Conservation (phyloP, 2,888 invertebrate species). For the Cephus nigrinus region DNA sequence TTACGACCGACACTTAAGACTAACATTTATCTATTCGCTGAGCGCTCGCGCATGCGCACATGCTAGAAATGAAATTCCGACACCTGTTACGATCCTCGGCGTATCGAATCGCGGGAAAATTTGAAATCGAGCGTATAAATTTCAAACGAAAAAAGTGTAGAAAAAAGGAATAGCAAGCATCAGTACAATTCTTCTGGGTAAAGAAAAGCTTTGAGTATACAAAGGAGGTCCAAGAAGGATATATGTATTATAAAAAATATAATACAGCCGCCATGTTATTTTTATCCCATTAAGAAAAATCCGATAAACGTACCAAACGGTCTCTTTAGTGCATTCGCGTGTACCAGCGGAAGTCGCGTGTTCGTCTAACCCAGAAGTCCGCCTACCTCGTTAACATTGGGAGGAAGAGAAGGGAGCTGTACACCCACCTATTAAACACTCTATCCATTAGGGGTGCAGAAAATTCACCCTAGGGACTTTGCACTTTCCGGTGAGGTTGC, state of each 20-base stretch:
- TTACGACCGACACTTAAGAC: neutral
- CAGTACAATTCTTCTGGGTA: too few relatives aligned
- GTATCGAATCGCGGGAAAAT: too few relatives aligned
- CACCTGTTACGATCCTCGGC: neutral
- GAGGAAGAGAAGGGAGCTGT: neutral
- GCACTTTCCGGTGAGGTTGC: neutral
- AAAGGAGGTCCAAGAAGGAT: neutral
- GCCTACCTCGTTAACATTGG: slow-evolving; percentile 38
- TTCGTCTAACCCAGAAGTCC: slow-evolving; percentile 25
- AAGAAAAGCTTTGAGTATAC: too few relatives aligned
- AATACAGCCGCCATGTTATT: neutral
- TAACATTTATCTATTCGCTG: neutral
- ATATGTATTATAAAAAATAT: neutral
- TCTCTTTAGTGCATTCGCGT: slow-evolving; percentile 11
- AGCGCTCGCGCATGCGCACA: neutral
- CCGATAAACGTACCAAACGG: neutral
- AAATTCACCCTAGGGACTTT: neutral
- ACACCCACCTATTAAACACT: slow-evolving; percentile 3
- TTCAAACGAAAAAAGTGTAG: too few relatives aligned
- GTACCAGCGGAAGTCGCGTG: slow-evolving; percentile 42
- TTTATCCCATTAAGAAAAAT: neutral
- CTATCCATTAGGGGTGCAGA: neutral
- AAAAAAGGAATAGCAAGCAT: too few relatives aligned
- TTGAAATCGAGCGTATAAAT: too few relatives aligned
- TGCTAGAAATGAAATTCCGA: neutral